Base-by-base conservation (phyloP, 1,140 invertebrate genomes). In the Phenacoccus solenopsis region DNA sequence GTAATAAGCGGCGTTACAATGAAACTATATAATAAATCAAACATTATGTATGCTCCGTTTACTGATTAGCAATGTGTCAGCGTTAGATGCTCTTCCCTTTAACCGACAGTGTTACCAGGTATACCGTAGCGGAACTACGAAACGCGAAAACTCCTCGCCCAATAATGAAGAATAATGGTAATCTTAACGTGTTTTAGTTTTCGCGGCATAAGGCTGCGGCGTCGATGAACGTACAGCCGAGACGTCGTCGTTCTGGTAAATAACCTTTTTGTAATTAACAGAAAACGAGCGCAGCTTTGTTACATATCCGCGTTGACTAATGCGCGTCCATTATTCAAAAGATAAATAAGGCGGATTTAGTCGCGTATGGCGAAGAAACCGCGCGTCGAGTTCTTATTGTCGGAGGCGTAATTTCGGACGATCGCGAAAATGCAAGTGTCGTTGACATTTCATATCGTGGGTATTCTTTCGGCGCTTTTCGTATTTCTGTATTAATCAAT, bases 81-180 rank as follows among this genome's bases (percentile, higher is more conserved):
- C 38, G 20, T 49, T 49, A 16, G 38, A n/a, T 49, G 38, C 20
- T 10, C 13, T 16, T 10, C 38, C 2, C 20, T 49, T n/a, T 32
- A 13, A 5, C 30, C 5, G 3, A 9, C 38, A 49, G 38, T 49
- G 38, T 49, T 49, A 49, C 38, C 38, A 9, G 38, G 38, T n/a
- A n/a, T n/a, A n/a, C n/a, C n/a, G n/a, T 49, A 49, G 38, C 38
- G 38, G 38, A 49, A 49, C 38, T n/a, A 10, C 16, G 38, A 49
- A 49, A 49, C n/a, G n/a, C n/a, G n/a, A n/a, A n/a, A n/a, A n/a
- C n/a, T n/a, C 13, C 38, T 49, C 20, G 12, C 38, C 12, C 13
- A 49, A n/a, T 49, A 49, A 49, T 49, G 38, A 49, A 49, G 38
- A 49, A 49, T 49, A 49, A 49, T 49, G 38, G 38, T 49, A 49